Percentiles rank a stretch among this genome's conserved stretches.
These are phyloP conservation scores for Pachymerium ferrugineum DNA, from an alignment of 2,888 invertebrate genomes.

Conservation along the genomic window DNA sequence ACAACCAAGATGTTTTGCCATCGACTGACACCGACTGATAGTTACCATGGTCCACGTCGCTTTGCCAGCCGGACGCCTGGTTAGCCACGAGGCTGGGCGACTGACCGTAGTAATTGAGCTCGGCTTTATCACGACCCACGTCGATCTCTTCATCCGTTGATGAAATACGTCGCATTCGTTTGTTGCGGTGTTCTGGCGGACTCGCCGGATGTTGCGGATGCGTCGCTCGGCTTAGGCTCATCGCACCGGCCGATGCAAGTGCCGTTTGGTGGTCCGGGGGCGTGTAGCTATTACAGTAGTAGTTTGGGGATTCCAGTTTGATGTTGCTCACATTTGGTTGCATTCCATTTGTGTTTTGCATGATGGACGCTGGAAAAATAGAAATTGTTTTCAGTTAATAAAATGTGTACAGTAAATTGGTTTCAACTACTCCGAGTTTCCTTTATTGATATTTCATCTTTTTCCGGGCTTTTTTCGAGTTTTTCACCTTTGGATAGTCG, in stretches of 20 bases:
- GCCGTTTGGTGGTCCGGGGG: conserved; percentile 54
- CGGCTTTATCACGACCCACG: conserved; percentile 49
- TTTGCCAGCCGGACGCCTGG: conserved; percentile 52
- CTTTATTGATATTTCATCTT: no score
- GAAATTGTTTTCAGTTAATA: no score
- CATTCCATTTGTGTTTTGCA: conserved; percentile 67
- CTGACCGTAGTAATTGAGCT: conserved; percentile 53
- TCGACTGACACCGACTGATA: not conserved
- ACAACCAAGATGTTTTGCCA: not conserved
- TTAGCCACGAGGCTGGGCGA: conserved; percentile 52
- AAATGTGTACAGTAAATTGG: no score
- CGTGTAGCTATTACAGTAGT: conserved; percentile 76
- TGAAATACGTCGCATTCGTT: conserved; percentile 54
- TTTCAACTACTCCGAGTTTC: no score
- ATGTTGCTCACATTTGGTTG: conserved; percentile 67
- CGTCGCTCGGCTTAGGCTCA: conserved; percentile 16
- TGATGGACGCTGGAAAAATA: conserved; percentile 72
- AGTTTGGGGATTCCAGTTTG: conserved; percentile 74
- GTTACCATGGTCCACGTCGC: conserved; percentile 53
- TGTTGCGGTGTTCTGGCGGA: conserved; percentile 52
- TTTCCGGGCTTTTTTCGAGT: not conserved
- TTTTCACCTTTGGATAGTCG: conserved; percentile 88
- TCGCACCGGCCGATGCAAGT: conserved; percentile 31
- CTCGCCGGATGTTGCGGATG: conserved; percentile 38
- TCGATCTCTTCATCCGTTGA: conserved; percentile 55